Percentiles rank a stretch among this genome's conserved stretches.
phyloP scores from a whole-genome alignment of 2,797 vertebrate genomes.

The Liasis olivaceus region DNA sequence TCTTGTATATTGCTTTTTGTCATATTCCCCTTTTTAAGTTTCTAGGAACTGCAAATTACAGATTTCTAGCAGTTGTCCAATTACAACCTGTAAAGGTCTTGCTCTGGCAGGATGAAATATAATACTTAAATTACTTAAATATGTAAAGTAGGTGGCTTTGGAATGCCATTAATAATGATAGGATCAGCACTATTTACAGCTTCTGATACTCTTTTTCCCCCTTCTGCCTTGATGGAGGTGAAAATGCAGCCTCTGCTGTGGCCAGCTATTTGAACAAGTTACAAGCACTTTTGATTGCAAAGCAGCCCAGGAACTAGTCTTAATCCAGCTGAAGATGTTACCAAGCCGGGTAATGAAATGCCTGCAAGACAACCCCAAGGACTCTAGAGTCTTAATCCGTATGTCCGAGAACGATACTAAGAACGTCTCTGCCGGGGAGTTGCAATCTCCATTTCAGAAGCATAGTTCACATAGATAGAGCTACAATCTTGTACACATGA shows the following conservation, averaged over 20 bases:
- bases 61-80: constrained; percentile 53
- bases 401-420: constrained; percentile 5
- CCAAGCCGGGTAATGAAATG: no score
- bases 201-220: constrained; percentile 36
- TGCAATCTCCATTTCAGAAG: background rate
- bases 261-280: background rate
- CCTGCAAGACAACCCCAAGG: no score
- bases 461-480: background rate
- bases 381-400: constrained; percentile 18
- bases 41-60: constrained; percentile 54
- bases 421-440: background rate
- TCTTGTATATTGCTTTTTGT: constrained; percentile 38
- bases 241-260: constrained; percentile 8
- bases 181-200: constrained; percentile 48
- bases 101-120: constrained; percentile 60
- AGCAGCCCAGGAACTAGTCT: background rate
- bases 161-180: constrained; percentile 53
- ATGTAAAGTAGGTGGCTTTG: constrained; percentile 55
- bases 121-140: constrained; percentile 57
- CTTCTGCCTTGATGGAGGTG: constrained; percentile 4
- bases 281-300: constrained; percentile 2
- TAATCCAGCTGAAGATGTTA: background rate
- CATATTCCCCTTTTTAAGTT: constrained; percentile 41
- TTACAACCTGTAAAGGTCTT: constrained; percentile 64
- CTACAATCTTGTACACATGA: background rate